Conservation (phyloP, 1,140 invertebrate species). For the Branchinecta lynchi region DNA sequence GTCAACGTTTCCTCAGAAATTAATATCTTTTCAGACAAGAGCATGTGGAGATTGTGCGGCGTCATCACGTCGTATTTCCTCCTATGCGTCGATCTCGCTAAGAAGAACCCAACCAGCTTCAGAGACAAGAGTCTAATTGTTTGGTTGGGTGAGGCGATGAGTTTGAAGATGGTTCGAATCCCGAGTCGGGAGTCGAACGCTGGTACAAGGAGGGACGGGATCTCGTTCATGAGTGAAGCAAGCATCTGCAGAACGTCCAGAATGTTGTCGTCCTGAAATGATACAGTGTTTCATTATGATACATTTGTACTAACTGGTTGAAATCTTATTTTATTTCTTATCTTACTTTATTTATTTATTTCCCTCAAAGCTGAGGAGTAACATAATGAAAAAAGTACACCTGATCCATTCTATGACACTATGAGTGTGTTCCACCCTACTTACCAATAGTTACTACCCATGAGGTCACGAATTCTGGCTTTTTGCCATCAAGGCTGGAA, state of each 20-base stretch:
- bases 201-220: constrained; percentile 95
- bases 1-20: constrained; percentile 75
- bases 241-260: constrained; percentile 94
- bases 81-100: constrained; percentile 85
- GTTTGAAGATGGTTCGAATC: constrained; percentile 88
- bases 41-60: constrained; percentile 90
- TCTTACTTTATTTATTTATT: too few species aligned
- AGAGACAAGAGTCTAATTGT: constrained; percentile 85
- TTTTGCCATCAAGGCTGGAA: too few species aligned
- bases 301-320: too few species aligned
- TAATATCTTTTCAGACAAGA: constrained; percentile 80
- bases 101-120: constrained; percentile 81
- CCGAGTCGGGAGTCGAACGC: constrained; percentile 95
- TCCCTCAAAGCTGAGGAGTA: too few species aligned
- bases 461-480: too few species aligned
- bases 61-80: constrained; percentile 97
- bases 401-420: too few species aligned
- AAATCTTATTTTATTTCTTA: too few species aligned
- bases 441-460: too few species aligned
- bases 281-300: constrained; percentile 23
- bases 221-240: constrained; percentile 91
- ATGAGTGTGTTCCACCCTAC: too few species aligned
- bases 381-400: too few species aligned
- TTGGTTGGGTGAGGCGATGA: constrained; percentile 86
- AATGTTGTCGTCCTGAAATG: constrained; percentile 83